A percentile compares a stretch with the other conserved stretches of the same genome.
Conservation (phyloP, 2,797 vertebrate species). For the Peromyscus nudipes region DNA sequence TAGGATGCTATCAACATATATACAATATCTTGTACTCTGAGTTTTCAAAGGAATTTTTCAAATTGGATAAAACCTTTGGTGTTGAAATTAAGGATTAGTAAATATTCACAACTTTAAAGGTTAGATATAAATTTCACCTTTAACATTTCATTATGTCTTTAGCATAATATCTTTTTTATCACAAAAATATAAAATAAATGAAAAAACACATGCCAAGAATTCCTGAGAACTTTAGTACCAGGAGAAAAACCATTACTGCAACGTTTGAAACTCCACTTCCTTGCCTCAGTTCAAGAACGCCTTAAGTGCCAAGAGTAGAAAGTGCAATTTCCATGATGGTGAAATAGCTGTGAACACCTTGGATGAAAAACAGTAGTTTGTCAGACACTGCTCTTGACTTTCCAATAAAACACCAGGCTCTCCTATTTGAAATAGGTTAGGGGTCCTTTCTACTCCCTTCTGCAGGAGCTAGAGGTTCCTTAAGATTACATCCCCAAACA, state of each 20-base stretch:
- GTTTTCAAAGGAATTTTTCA: conserved; percentile 71
- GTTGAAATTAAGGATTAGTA: conserved; percentile 57
- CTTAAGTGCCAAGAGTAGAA: neutral
- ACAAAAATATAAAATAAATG: conserved; percentile 40
- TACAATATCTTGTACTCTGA: conserved; percentile 69
- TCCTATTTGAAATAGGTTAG: too few species aligned
- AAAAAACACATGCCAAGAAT: neutral
- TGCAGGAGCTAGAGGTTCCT: too few species aligned
- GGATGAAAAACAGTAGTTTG: neutral
- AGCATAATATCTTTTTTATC: neutral
- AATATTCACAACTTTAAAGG: conserved; percentile 26
- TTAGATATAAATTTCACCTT: conserved; percentile 27
- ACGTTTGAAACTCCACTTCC: neutral
- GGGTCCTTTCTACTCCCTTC: too few species aligned
- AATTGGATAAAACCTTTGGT: conserved; percentile 66
- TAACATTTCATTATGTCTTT: neutral
- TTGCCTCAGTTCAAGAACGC: neutral
- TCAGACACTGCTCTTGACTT: neutral
- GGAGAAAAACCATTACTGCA: neutral
- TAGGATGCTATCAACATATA: conserved; percentile 77
- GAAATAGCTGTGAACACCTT: neutral
- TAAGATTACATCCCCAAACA: too few species aligned
- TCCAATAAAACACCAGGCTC: neutral
- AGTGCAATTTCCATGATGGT: conserved; percentile 26
- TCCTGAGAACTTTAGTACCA: neutral